Base-by-base conservation (phyloP, 2,797 vertebrate species). In the Microtus agrestis region DNA sequence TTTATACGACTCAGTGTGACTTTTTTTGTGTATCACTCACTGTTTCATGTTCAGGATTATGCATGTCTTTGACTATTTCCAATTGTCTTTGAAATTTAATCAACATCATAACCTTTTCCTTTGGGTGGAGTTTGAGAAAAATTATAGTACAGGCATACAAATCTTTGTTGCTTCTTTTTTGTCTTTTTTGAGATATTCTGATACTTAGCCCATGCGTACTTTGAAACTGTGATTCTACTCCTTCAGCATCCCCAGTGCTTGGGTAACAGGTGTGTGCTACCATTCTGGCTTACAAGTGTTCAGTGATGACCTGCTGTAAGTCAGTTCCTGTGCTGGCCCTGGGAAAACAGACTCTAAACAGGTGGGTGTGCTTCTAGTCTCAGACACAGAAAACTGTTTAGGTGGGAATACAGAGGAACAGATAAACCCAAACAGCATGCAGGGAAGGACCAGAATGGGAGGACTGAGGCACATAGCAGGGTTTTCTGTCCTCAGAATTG, bases 71-170 rank as follows among this genome's bases (percentile, higher is more conserved):
- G 51, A 7, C 51, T 87, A 9, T 95, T 97, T 94, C 63, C 81
- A 93, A 21, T 27, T 89, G 86, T 84, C 82, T 96, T 89, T 96
- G 90, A 91, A 88, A 93, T 51, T 82, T 93, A 91, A 54, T 94
- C 51, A 91, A 94, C 91, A 92, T 87, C 29, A 61, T 37, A 74
- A 69, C 14, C 0, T 91, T 93, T 95, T 93, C 82, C 81, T 96
- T 69, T 84, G 59, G 51, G 51, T 89, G 23, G 54, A 82, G 95
- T 94, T 95, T 87, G 85, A 89, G 87, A 77, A 87, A 90, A 96
- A 91, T 31, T 91, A 48, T 76, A 80, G 54, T 90, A 95, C 89
- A 79, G 25, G 2, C 34, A 56, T 85, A 31, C 34, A 73, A 46
- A 17, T n/a, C 34, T 81, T 40, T 48, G 31, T 27, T 79, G 34